These are phyloP conservation scores for Drosophila algonquin DNA, from an alignment of 2,888 invertebrate genomes.

Conservation along the genomic window DNA sequence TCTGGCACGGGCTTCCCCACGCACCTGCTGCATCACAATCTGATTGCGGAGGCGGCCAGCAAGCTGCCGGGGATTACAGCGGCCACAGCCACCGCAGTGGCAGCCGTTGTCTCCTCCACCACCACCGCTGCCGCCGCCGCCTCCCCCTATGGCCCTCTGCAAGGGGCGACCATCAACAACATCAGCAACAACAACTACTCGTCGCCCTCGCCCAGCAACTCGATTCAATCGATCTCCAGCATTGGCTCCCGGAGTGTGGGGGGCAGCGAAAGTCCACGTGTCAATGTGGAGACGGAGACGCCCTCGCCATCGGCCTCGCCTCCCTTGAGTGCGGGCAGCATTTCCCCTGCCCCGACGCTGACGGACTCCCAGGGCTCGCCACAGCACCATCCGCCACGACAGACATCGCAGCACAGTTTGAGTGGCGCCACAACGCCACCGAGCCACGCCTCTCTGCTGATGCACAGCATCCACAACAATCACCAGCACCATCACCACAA, in stretches of 20 bases:
- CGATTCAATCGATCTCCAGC: constrained; percentile 84
- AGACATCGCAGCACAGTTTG: constrained; percentile 54
- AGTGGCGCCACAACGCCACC: constrained; percentile 54
- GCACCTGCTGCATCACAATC: constrained; percentile 82
- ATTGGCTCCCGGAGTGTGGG: constrained; percentile 72
- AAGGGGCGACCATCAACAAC: constrained; percentile 43
- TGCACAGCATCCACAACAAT: constrained; percentile 52
- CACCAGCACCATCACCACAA: constrained; percentile 18
- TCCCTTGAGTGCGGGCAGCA: constrained; percentile 72
- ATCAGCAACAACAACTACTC: constrained; percentile 78
- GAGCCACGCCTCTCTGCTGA: constrained; percentile 50
- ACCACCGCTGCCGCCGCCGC: constrained; percentile 61
- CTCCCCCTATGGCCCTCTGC: constrained; percentile 45
- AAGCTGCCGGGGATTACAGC: constrained; percentile 79
- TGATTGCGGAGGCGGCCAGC: constrained; percentile 82
- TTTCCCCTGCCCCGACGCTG: constrained; percentile 74
- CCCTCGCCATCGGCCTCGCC: constrained; percentile 82
- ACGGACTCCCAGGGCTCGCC: constrained; percentile 67
- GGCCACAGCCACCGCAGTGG: constrained; percentile 64
- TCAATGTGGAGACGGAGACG: constrained; percentile 83
- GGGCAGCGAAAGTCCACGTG: constrained; percentile 82
- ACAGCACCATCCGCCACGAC: constrained; percentile 35
- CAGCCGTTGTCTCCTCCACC: constrained; percentile 62
- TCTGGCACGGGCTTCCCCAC: constrained; percentile 69
- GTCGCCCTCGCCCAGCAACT: constrained; percentile 83